A percentile compares a stretch with the other conserved stretches of the same genome.
Conservation (phyloP, 2,888 invertebrate genomes). For the Hedychridium roseum region DNA sequence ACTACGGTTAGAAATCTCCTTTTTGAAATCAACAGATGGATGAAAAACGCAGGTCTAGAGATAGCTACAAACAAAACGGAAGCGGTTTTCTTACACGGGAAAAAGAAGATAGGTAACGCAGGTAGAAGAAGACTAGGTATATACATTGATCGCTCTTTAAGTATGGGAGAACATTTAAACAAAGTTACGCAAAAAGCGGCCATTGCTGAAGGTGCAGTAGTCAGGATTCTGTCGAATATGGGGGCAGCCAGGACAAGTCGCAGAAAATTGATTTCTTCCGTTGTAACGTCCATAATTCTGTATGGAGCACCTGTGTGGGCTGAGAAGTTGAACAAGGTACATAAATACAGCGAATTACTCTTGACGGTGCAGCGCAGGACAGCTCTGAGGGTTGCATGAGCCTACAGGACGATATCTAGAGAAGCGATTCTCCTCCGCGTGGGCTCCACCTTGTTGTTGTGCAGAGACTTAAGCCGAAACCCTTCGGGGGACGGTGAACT, state of each 20-base stretch:
- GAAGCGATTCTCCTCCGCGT: too few species aligned
- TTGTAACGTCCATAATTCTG: slow-evolving; percentile 12
- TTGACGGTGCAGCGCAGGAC: too few species aligned
- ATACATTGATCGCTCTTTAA: neutral
- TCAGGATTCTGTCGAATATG: slow-evolving; percentile 14
- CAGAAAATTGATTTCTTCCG: slow-evolving; percentile 9
- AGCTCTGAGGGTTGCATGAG: too few species aligned
- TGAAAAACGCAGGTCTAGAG: neutral
- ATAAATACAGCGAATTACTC: too few species aligned
- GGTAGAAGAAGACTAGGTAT: neutral
- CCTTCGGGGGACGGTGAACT: too few species aligned
- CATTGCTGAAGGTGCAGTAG: slow-evolving; percentile 1
- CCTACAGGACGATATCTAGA: too few species aligned
- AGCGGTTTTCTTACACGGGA: neutral
- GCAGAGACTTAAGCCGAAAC: too few species aligned
- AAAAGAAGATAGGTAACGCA: neutral
- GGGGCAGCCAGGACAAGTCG: slow-evolving; percentile 7
- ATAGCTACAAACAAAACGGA: neutral
- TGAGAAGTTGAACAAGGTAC: too few species aligned
- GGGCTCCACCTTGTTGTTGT: too few species aligned
- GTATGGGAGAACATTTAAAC: neutral
- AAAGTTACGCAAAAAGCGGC: slow-evolving; percentile 5
- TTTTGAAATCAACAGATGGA: neutral
- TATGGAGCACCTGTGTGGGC: slow-evolving; percentile 18
- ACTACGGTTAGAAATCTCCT: too few species aligned